phyloP scores from a whole-genome alignment of 64 coral and sea anemone species.

The Platygyra sinensis region DNA sequence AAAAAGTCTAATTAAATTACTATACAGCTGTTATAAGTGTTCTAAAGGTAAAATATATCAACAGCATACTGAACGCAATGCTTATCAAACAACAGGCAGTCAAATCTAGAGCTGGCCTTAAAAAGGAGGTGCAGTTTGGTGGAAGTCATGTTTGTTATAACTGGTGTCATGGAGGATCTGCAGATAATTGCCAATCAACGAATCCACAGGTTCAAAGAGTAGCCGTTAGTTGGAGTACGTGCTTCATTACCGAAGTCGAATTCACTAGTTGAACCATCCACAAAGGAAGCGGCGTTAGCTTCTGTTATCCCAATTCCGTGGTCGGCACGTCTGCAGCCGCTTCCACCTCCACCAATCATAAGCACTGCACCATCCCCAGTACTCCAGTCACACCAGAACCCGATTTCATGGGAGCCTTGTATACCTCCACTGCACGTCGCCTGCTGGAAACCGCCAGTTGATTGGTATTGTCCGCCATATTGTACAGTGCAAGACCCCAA shows the following conservation, averaged over 20 bases:
- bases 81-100: no score
- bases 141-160: no score
- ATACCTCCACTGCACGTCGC: neutral
- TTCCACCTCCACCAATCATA: neutral
- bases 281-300: neutral
- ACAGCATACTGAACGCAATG: no score
- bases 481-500: neutral
- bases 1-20: no score
- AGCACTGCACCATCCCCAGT: neutral
- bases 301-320: neutral
- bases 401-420: neutral
- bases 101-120: no score
- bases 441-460: neutral
- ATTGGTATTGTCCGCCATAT: neutral
- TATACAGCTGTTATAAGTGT: no score
- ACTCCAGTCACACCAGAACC: neutral
- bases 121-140: no score
- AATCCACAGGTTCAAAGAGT: conserved; percentile 26
- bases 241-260: neutral
- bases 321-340: neutral
- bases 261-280: neutral
- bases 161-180: no score
- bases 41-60: no score
- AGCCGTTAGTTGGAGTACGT: rapidly evolving
- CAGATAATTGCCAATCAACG: neutral